Base-by-base conservation (phyloP, 2,888 invertebrate species). In the Eudasyphora cyanicolor region DNA sequence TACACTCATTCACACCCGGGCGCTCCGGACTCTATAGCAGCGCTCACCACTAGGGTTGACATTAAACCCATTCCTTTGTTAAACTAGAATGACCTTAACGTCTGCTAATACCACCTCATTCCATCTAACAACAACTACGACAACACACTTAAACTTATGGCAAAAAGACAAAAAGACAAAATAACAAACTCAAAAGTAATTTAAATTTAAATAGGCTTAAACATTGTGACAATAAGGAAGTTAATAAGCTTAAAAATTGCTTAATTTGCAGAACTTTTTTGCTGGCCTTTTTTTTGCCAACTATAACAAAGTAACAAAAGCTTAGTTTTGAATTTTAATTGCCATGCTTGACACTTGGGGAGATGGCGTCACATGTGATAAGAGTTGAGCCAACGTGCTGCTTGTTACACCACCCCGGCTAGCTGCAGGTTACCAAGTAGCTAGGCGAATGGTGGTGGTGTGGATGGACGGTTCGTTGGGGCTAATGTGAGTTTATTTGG, bases 331-430 rank as follows among this genome's bases (percentile, higher is more conserved):
- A 60, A 60, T 60, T 29, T 60, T 29, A 60, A 60, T 60, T 29
- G 29, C 27, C 29, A n/a, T 29, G 29, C n/a, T n/a, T n/a, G n/a
- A n/a, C n/a, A n/a, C n/a, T n/a, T n/a, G 45, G 2, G 45, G 29
- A 60, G 29, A 60, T 60, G 60, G 60, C 60, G 60, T 60, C 60
- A 60, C 29, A 60, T 60, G 29, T 29, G 60, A 32, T 60, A 54
- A 21, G 24, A 57, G 27, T 8, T 6, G 14, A 27, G n/a, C 5
- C n/a, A 24, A 7, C 57, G 38, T 38, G 38, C 38, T 38, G 3
- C 49, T 27, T 45, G 45, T 45, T 45, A 38, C 38, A 45, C 45
- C 14, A n/a, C n/a, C n/a, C n/a, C n/a, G n/a, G n/a, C n/a, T n/a
- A n/a, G n/a, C n/a, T n/a, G n/a, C n/a, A n/a, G n/a, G n/a, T n/a